Conservation (phyloP, 2,797 vertebrate genomes). For the Amblyopsis hoosieri region DNA sequence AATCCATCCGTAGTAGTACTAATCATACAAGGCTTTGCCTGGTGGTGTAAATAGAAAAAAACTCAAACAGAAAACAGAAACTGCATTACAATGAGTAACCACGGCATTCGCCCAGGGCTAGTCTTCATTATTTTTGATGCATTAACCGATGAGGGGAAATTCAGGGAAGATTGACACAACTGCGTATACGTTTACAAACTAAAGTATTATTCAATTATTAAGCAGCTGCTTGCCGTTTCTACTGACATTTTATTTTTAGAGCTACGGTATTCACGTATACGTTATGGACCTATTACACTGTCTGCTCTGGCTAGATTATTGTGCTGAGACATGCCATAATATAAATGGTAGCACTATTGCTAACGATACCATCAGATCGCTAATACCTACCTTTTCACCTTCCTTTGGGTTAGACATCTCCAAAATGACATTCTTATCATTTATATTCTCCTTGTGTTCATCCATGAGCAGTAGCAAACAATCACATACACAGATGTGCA, state of each 20-base stretch:
- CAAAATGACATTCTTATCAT: conserved; percentile 51
- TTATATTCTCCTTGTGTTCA: conserved; percentile 76
- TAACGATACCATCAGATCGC: background rate
- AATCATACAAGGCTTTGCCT: conserved; percentile 56
- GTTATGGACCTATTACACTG: background rate
- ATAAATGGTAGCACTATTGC: background rate
- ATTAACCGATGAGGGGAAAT: too few relatives aligned
- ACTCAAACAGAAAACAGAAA: background rate
- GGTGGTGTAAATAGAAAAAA: background rate
- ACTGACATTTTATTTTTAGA: background rate
- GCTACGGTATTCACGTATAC: background rate
- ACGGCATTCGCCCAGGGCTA: background rate
- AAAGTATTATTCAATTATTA: background rate
- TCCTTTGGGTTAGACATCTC: conserved; percentile 51
- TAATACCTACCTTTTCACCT: conserved; percentile 53
- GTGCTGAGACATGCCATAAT: background rate
- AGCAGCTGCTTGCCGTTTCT: background rate
- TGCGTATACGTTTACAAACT: background rate
- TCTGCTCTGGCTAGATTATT: too few relatives aligned
- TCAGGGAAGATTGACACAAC: too few relatives aligned
- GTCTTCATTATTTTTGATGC: too few relatives aligned
- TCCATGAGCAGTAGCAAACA: conserved; percentile 53
- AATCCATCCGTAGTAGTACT: conserved; percentile 35
- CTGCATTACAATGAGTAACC: background rate
- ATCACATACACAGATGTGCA: background rate